A percentile compares a stretch with the other conserved stretches of the same genome.
Conservation (phyloP, 2,113 vertebrate species). For the Siphamia tubifer region DNA sequence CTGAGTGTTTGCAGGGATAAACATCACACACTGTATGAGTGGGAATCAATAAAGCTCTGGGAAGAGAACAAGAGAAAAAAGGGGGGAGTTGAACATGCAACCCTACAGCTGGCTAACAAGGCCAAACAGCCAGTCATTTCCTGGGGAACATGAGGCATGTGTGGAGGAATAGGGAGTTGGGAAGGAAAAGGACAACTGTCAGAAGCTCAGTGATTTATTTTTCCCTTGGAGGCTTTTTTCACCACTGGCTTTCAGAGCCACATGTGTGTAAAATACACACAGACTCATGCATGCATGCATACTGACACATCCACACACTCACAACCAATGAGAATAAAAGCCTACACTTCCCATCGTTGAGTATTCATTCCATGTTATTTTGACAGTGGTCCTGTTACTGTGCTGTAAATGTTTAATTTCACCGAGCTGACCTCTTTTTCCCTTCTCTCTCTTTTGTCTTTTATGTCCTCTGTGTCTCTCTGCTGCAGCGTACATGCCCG, state of each 20-base stretch:
- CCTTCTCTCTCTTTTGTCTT: constrained; percentile 20
- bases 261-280: constrained; percentile 68
- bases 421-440: constrained; percentile 65
- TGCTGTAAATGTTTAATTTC: constrained; percentile 73
- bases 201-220: constrained; percentile 74
- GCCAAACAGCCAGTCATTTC: constrained; percentile 73
- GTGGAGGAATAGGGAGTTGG: constrained; percentile 71
- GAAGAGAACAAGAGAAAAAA: constrained; percentile 27
- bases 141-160: constrained; percentile 72
- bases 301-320: constrained; percentile 27
- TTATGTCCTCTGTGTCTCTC: constrained; percentile 23
- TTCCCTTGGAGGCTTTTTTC: constrained; percentile 74
- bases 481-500: constrained; percentile 94
- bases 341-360: constrained; percentile 58
- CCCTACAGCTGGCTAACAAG: constrained; percentile 77
- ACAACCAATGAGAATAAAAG: constrained; percentile 57
- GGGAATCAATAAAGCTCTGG: constrained; percentile 41
- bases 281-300: constrained; percentile 56
- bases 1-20: constrained; percentile 41
- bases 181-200: constrained; percentile 78
- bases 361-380: constrained; percentile 65
- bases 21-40: constrained; percentile 40
- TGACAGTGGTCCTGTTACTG: constrained; percentile 64
- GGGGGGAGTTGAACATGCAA: constrained; percentile 49
- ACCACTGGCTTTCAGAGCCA: constrained; percentile 70